phyloP scores from a whole-genome alignment of 2,797 vertebrate species.

The Loris lydekkerianus region DNA sequence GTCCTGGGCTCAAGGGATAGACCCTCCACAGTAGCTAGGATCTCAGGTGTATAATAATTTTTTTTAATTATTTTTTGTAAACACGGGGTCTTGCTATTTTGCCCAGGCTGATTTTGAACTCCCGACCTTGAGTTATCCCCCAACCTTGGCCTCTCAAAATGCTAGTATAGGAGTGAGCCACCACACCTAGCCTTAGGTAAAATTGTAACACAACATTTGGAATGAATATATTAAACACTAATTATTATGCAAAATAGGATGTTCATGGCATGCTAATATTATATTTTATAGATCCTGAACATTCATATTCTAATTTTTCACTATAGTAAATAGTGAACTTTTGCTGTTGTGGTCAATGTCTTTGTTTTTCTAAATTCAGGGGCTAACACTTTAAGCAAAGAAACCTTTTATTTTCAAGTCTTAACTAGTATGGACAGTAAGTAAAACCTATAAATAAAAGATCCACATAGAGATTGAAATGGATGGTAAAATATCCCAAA shows the following conservation, averaged over 20 bases:
- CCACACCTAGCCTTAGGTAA: too few relatives aligned
- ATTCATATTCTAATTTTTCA: background rate
- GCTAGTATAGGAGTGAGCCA: too few relatives aligned
- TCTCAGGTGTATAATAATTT: too few relatives aligned
- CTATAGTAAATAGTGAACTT: background rate
- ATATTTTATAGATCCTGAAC: background rate
- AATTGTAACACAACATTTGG: background rate
- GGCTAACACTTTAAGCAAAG: conserved; percentile 34
- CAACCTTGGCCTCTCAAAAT: too few relatives aligned
- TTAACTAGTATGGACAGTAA: conserved; percentile 65
- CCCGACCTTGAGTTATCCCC: too few relatives aligned
- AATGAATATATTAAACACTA: conserved; percentile 8
- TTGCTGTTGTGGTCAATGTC: conserved; percentile 1
- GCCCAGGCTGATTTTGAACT: too few relatives aligned
- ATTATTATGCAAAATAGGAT: background rate
- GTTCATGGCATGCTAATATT: background rate
- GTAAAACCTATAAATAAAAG: conserved; percentile 34
- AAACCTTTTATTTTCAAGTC: conserved; percentile 68
- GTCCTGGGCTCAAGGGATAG: too few relatives aligned
- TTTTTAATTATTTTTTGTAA: too few relatives aligned
- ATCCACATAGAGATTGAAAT: background rate
- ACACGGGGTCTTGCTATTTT: too few relatives aligned
- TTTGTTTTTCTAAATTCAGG: conserved; percentile 66
- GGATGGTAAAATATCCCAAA: background rate
- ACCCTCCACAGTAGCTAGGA: too few relatives aligned